Percentiles rank a stretch among this genome's conserved stretches.
Conservation (phyloP, 2,113 vertebrate genomes). For the Potamarius usumacintae region DNA sequence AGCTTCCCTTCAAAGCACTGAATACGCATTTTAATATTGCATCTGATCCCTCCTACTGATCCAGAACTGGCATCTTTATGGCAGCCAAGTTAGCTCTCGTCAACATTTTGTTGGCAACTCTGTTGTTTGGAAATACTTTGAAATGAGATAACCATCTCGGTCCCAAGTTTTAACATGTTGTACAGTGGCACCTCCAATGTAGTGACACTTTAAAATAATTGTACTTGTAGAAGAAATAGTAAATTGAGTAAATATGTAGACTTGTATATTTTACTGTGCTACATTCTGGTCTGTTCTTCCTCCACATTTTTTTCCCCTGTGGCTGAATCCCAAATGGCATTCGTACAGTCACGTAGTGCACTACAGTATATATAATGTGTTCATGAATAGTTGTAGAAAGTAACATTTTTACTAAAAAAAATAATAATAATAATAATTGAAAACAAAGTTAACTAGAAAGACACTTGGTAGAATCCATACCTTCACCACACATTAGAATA, state of each 20-base stretch:
- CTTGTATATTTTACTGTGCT: not conserved
- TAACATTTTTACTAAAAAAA: too few species aligned
- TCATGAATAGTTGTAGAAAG: not conserved
- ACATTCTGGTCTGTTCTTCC: not conserved
- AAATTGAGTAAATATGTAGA: not conserved
- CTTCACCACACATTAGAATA: too few species aligned
- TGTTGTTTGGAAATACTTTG: not conserved
- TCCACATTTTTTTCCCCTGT: not conserved
- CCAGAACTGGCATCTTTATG: not conserved
- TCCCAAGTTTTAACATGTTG: not conserved
- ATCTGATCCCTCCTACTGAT: not conserved
- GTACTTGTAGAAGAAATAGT: not conserved
- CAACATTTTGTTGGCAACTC: not conserved
- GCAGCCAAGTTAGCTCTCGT: not conserved
- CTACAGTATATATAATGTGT: not conserved
- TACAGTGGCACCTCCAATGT: not conserved
- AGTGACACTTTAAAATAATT: not conserved
- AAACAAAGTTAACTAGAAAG: too few species aligned
- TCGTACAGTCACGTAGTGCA: not conserved
- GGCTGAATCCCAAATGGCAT: not conserved
- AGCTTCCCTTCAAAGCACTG: not conserved
- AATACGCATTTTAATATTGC: not conserved
- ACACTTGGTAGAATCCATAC: too few species aligned
- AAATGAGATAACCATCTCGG: constrained; percentile 1
- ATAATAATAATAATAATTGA: too few species aligned